Conservation (phyloP, 2,888 invertebrate species). For the Lithophane leautieri region DNA sequence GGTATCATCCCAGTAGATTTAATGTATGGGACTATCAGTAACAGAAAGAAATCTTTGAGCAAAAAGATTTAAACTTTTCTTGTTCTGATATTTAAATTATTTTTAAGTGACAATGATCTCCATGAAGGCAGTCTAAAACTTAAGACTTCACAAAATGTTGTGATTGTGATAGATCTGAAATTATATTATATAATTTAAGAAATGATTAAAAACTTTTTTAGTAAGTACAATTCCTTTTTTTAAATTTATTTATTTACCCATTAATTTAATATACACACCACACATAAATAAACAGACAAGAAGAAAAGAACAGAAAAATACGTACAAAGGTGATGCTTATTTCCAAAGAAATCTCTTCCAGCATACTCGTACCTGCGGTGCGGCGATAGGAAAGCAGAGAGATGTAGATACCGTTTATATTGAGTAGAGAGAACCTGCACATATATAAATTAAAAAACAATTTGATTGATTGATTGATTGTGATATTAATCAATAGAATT, state of each 20-base stretch:
- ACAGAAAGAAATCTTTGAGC: slow-evolving; percentile 23
- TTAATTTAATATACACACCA: too few species aligned
- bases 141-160: slow-evolving; percentile 41
- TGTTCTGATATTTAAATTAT: slow-evolving; percentile 12
- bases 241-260: neutral
- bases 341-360: too few species aligned
- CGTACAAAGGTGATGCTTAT: too few species aligned
- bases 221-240: slow-evolving; percentile 43
- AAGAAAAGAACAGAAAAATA: too few species aligned
- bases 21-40: neutral
- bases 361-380: too few species aligned
- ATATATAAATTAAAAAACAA: too few species aligned
- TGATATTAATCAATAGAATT: too few species aligned
- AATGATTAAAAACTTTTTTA: slow-evolving; percentile 56
- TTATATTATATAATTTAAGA: slow-evolving; percentile 40
- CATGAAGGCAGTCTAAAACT: slow-evolving; percentile 63
- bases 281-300: too few species aligned
- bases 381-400: too few species aligned
- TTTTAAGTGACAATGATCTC: slow-evolving; percentile 55
- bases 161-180: slow-evolving; percentile 65
- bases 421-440: too few species aligned
- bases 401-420: too few species aligned
- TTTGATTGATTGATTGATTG: too few species aligned
- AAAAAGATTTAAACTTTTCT: slow-evolving; percentile 17
- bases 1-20: slow-evolving; percentile 1